These are phyloP conservation scores for Actenoides hombroni DNA, from an alignment of 2,113 vertebrate species.

Conservation along the genomic window DNA sequence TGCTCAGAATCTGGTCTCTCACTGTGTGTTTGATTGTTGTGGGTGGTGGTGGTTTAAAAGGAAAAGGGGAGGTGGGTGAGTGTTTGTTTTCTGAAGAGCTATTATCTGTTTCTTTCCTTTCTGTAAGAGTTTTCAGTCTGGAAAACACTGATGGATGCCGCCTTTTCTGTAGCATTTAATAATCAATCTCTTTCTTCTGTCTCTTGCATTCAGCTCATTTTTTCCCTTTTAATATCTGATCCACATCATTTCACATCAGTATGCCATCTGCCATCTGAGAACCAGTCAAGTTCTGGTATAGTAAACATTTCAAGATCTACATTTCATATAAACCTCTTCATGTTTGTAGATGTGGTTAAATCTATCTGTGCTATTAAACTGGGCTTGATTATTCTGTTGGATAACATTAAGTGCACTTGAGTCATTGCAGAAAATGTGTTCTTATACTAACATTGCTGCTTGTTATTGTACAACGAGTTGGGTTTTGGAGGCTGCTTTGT, in stretches of 20 bases:
- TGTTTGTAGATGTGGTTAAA: slow-evolving; percentile 51
- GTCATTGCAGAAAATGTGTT: slow-evolving; percentile 20
- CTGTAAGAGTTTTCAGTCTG: slow-evolving; percentile 29
- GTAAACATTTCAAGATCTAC: slow-evolving; percentile 77
- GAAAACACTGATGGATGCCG: slow-evolving; percentile 34
- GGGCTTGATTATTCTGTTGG: slow-evolving; percentile 2
- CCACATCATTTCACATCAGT: slow-evolving; percentile 77
- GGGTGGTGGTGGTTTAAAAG: neutral
- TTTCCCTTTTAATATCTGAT: slow-evolving; percentile 71
- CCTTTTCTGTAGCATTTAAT: slow-evolving; percentile 64
- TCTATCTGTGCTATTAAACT: slow-evolving; percentile 41
- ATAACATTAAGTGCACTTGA: slow-evolving; percentile 26
- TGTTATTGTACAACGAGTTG: neutral
- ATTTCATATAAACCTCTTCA: slow-evolving; percentile 68
- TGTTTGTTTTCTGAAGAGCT: neutral
- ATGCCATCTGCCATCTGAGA: slow-evolving; percentile 77
- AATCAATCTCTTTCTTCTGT: slow-evolving; percentile 74
- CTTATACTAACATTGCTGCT: slow-evolving; percentile 3
- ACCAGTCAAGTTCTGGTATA: slow-evolving; percentile 75
- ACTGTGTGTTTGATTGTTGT: neutral
- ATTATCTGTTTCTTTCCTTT: slow-evolving; percentile 39
- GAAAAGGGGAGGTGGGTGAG: neutral
- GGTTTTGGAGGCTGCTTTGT: slow-evolving; percentile 21
- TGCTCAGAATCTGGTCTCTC: neutral
- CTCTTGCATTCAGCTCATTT: slow-evolving; percentile 77